Evolutionary conservation across 1,140 invertebrate genomes (phyloP), one percentile per base, ranked within the genome.

Genomic region (Sycophaga agraensis): DNA sequence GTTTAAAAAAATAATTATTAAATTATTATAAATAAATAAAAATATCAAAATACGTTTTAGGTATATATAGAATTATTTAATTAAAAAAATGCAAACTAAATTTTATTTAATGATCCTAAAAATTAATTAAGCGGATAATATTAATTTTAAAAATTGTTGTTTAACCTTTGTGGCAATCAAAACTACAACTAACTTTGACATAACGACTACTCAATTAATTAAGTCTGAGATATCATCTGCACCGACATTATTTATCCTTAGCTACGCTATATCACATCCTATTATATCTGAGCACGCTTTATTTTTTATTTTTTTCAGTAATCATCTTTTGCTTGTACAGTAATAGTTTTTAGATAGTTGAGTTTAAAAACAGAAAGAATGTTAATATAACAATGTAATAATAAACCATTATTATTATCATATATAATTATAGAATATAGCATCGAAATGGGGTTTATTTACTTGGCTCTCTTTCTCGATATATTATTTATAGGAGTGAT

Each of bases 221-320:
- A 60, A 35, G 12, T 53, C 12, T 60, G 26, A 28, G 21, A 59
- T 53, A 31, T 24, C 49, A 53, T 45, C 58, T n/a, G n/a, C n/a
- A 42, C 16, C 19, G 49, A 54, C 34, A 48, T 39, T 46, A 61
- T 54, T 67, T 66, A 76, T 73, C 69, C 71, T 70, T 65, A 61
- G 70, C 71, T 79, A 77, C 67, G 68, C 76, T 78, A 79, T 77
- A 79, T 79, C 74, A 76, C 75, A 78, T 76, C 70, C 75, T 78
- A 78, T n/a, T n/a, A n/a, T 76, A 66, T 76, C 74, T 74, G 73
- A 79, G 77, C 71, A 76, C 59, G 66, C 73, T 58, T 67, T 67
- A 70, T 66, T 68, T 66, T 68, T 67, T 63, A 55, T 62, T 64
- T 45, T 53, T 43, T 63, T 68, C 37, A 61, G 58, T 69, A 69